Evolutionary conservation across 2,113 vertebrate genomes (phyloP), one percentile per base, ranked within the genome.

Genomic region (Mandrillus leucophaeus): DNA sequence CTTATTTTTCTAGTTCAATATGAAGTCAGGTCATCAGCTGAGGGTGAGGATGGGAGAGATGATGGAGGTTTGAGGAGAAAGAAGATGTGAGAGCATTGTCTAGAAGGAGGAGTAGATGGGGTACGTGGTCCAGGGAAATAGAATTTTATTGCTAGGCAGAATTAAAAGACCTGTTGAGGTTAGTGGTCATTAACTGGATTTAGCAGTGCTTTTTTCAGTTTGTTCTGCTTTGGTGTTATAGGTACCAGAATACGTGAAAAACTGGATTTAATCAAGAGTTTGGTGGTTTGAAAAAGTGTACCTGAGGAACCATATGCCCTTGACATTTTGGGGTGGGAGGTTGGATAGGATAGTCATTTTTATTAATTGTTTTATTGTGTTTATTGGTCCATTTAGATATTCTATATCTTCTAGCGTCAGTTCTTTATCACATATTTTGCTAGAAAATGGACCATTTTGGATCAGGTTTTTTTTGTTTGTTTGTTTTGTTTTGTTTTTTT

Each of bases 381-480:
- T 45, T 83, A 52, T 55, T 76, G 76, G n/a, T 52, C 48, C 72
- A 30, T 70, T 76, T 79, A 55, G 70, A 48, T 55, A 72, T 61
- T 45, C 68, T 93, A 16, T 84, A 38, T 59, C 52, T 84, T 18
- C 55, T 27, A 16, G 23, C 10, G 1, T 64, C 48, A 35, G 70
- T 83, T 86, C 32, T 95, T 85, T 68, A 16, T 75, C 85, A 90
- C 5, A 52, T 40, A 91, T 84, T 95, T 61, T 92, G 30, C n/a
- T 80, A 95, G 48, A 76, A 80, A 79, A 86, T n/a, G 48, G 18
- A 86, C 66, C 8, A 70, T 89, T 89, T 52, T 43, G 57, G 83
- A 61, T 88, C 4, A 66, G 32, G 16, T 64, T 85, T 82, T 79
- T 79, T 23, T 57, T 57, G 5, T 13, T 9, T 8, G 7, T 45